phyloP scores from a whole-genome alignment of 2,113 vertebrate genomes.

The Pterocles burchelli region DNA sequence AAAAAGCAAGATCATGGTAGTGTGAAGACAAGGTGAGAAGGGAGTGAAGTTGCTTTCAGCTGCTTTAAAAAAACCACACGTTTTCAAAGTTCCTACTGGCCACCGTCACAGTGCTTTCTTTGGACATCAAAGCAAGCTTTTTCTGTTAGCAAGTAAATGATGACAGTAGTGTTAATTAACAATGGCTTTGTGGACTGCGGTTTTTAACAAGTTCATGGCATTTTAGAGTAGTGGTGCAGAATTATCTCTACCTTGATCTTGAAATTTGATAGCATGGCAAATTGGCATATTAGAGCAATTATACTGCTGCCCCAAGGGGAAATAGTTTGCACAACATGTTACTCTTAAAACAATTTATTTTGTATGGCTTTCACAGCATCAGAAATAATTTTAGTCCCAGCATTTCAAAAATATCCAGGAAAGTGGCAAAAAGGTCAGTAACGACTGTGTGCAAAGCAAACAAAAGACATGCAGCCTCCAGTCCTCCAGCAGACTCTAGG shows the following conservation, averaged over 20 bases:
- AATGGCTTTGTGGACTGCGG: background rate
- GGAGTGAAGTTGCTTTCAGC: background rate
- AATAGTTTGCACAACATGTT: background rate
- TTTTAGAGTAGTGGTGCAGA: background rate
- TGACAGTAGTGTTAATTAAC: background rate
- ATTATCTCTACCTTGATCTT: background rate
- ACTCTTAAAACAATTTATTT: background rate
- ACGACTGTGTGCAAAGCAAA: background rate
- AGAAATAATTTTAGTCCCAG: background rate
- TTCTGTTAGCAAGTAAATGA: background rate
- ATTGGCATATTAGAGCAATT: background rate
- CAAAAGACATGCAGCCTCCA: background rate
- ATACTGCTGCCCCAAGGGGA: background rate
- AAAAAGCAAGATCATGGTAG: background rate
- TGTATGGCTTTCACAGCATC: background rate
- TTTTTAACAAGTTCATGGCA: background rate
- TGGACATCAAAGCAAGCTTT: background rate
- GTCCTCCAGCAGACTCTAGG: background rate
- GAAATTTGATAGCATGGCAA: background rate
- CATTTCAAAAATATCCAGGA: background rate
- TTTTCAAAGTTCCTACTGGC: background rate
- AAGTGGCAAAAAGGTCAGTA: background rate
- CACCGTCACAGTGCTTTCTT: background rate
- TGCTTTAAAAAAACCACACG: background rate
- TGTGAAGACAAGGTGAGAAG: fast-evolving